A percentile compares a stretch with the other conserved stretches of the same genome.
Evolutionary conservation across 2,797 vertebrate genomes (phyloP).

Genomic region (Alcedo atthis): DNA sequence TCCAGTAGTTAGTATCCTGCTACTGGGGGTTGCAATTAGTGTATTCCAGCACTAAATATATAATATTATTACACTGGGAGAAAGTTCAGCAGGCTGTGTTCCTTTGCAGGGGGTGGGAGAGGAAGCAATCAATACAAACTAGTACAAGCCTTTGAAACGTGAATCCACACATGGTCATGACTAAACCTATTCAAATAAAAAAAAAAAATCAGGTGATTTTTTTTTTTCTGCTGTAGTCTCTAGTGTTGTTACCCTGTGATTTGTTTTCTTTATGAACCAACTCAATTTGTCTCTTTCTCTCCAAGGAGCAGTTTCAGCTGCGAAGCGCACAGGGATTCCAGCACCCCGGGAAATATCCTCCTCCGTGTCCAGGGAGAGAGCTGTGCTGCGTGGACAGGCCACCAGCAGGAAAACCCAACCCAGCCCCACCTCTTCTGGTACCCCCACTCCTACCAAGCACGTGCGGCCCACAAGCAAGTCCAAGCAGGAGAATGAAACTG

Average conservation of each 20-base stretch:
- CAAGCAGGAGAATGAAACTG: constrained; percentile 83
- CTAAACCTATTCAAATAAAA: constrained; percentile 25
- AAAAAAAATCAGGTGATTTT: not conserved
- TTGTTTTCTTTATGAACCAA: not conserved
- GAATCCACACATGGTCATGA: constrained; percentile 23
- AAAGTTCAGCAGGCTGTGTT: not conserved
- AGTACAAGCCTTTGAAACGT: constrained; percentile 28
- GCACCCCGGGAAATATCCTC: constrained; percentile 87
- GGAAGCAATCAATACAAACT: constrained; percentile 4
- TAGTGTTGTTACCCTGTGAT: not conserved
- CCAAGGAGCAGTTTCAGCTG: constrained; percentile 80
- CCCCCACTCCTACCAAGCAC: constrained; percentile 86
- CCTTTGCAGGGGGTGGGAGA: not conserved
- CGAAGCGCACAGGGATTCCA: constrained; percentile 93
- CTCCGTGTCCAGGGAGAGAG: constrained; percentile 84
- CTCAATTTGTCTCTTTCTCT: not conserved
- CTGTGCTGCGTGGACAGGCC: constrained; percentile 82
- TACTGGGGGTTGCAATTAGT: not conserved
- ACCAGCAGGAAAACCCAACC: constrained; percentile 86
- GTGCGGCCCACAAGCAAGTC: constrained; percentile 82
- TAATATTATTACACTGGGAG: not conserved
- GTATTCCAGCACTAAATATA: accelerated
- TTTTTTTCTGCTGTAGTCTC: not conserved
- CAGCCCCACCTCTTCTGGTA: constrained; percentile 88
- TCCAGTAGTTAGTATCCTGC: not conserved